Base-by-base conservation (phyloP, 2,113 vertebrate genomes). In the Callopanchax toddi region DNA sequence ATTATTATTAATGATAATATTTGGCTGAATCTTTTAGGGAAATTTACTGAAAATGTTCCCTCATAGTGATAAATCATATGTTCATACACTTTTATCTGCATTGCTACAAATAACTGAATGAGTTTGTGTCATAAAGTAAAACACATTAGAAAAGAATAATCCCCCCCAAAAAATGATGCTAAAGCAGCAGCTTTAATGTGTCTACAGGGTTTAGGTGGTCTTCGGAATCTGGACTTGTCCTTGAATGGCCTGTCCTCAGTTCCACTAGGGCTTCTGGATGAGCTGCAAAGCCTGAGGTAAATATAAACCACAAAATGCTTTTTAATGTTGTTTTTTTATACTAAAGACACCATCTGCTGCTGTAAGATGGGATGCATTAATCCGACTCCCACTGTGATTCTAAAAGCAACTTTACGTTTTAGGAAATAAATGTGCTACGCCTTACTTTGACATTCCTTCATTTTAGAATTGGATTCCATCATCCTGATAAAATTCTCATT, bases 141-240 rank as follows among this genome's bases (percentile, higher is more conserved):
- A n/a, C n/a, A n/a, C n/a, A n/a, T n/a, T n/a, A n/a, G n/a, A n/a
- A n/a, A n/a, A n/a, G n/a, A n/a, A n/a, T n/a, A n/a, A n/a, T n/a
- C n/a, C n/a, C n/a, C n/a, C n/a, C n/a, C n/a, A n/a, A 13, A 20
- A 46, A 34, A 34, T 36, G 15, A 36, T 32, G 39, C n/a, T 18
- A 7, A 2, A 44, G 39, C 22, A 18, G 46, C 21, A 7, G 11
- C n/a, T 48, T 49, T 39, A 6, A 57, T 78, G 59, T 78, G 71
- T 74, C 67, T 55, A 22, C 74, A 90, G 59, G 95, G 93, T 71
- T 79, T 92, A 1, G 91, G 87, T 0, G 86, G 89, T 57, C 91
- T 99, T 42, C 95, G 93, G 68, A 93, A 90, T 73, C 90, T 99
- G 81, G 97, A 99, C 82, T 90, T 99, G 77, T 98, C 97, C 56